phyloP scores from a whole-genome alignment of 2,113 vertebrate genomes.

The Hystrix brachyura region DNA sequence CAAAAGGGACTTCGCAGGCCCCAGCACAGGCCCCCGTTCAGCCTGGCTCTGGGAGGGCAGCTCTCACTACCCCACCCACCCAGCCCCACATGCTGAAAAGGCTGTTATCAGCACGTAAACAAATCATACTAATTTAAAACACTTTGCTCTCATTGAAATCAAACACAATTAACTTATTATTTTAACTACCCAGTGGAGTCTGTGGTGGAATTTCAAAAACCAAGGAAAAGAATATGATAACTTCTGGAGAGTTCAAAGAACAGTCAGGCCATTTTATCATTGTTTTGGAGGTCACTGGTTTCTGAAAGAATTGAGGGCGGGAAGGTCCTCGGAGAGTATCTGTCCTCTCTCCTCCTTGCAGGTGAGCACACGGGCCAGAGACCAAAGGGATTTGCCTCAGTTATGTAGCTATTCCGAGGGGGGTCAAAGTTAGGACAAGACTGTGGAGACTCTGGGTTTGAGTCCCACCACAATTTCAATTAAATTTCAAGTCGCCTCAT shows the following conservation, averaged over 20 bases:
- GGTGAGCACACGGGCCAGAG: background rate
- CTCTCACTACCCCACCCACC: background rate
- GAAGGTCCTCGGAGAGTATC: constrained; percentile 1
- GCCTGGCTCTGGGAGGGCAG: background rate
- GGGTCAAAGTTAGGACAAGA: constrained; percentile 8
- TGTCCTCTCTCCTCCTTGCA: background rate
- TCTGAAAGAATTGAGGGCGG: constrained; percentile 50
- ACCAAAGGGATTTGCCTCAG: background rate
- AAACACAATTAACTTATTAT: constrained; percentile 82
- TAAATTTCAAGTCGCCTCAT: background rate
- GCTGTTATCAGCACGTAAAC: constrained; percentile 43
- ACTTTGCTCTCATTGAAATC: constrained; percentile 69
- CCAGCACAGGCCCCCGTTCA: background rate
- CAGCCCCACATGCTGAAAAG: background rate
- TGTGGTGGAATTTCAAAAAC: constrained; percentile 65
- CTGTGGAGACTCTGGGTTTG: background rate
- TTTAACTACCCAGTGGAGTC: constrained; percentile 73
- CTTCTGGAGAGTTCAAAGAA: constrained; percentile 78
- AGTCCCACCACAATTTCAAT: background rate
- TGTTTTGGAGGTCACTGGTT: constrained; percentile 47
- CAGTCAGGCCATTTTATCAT: constrained; percentile 74
- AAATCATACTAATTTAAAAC: constrained; percentile 65
- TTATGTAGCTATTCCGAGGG: background rate
- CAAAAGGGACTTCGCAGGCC: background rate
- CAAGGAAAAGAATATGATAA: constrained; percentile 75